Evolutionary conservation across 2,113 vertebrate species (phyloP), one percentile per base, ranked within the genome.

Genomic region (Daphoenositta chrysoptera): DNA sequence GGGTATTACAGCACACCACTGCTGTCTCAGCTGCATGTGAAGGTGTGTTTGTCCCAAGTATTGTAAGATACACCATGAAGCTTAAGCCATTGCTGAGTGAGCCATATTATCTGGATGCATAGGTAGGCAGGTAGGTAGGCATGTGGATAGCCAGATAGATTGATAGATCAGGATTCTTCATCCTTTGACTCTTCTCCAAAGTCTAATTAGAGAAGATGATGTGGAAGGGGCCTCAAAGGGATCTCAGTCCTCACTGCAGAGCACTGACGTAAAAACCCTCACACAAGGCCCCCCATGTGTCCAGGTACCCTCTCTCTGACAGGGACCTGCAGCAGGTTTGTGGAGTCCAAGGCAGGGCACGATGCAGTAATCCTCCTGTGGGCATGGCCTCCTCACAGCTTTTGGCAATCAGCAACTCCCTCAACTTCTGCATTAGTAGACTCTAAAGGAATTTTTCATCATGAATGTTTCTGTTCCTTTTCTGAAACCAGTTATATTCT

Each of bases 401-500:
- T 56, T 69, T 48, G 48, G 56, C 56, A 90, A 70, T 47, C 76
- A 84, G 24, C 10, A 65, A 2, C 71, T 89, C 71, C 60, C 68
- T 90, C 66, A 78, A 23, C 33, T 63, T 75, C 79, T 78, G 63
- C 44, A 31, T 70, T 63, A 70, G 30, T 4, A 90, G 33, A 78
- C 39, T 35, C 35, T 13, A 78, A 83, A 92, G 64, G 86, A 83
- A 60, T 93, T 90, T 93, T 92, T 73, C 64, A 77, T 51, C 76
- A 23, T 57, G 33, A 90, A 45, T 63, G 80, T 78, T 90, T 93
- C 83, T 92, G 35, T 51, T 92, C 44, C 60, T 78, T 86, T 92
- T 60, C 83, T 90, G 83, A 94, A 94, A 87, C 51, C 68, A 83
- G 44, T 89, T 94, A 81, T 37, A 31, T 23, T 89, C 80, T 87